Evolutionary conservation across 2,113 vertebrate species (phyloP).

Genomic region (Nibea coibor): DNA sequence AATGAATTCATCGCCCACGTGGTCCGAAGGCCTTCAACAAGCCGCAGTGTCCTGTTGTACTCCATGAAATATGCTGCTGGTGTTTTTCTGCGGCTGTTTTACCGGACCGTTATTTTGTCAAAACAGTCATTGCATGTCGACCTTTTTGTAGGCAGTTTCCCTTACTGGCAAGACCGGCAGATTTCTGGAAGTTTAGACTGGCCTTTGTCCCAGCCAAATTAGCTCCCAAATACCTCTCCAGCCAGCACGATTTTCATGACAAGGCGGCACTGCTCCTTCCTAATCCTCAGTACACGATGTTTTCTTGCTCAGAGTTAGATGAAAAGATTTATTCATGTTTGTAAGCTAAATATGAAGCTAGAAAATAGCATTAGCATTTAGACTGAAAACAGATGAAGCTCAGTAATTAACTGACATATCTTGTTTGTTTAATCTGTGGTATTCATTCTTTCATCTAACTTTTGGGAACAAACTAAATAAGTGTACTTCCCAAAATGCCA

Average conservation of each 20-base stretch:
- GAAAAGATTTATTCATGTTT: neutral
- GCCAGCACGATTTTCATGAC: neutral
- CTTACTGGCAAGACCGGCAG: neutral
- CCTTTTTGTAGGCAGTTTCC: conserved; percentile 15
- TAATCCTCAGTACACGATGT: neutral
- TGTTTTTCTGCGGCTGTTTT: conserved; percentile 1
- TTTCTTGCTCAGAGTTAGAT: neutral
- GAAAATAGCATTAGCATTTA: neutral
- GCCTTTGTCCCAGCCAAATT: conserved; percentile 11
- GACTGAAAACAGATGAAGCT: neutral
- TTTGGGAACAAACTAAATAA: neutral
- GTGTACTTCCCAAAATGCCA: neutral
- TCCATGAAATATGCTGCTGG: conserved; percentile 3
- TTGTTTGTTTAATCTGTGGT: neutral
- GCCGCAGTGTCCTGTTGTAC: conserved; percentile 7
- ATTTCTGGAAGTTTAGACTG: conserved; percentile 22
- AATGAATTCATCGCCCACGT: conserved; percentile 42
- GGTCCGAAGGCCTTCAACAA: neutral
- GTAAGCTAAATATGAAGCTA: neutral
- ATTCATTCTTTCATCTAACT: neutral
- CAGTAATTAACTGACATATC: neutral
- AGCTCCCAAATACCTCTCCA: neutral
- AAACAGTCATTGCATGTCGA: neutral
- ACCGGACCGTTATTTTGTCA: neutral
- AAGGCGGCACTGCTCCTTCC: neutral